Conservation (phyloP, 2,888 invertebrate genomes). For the Desoria tigrina region DNA sequence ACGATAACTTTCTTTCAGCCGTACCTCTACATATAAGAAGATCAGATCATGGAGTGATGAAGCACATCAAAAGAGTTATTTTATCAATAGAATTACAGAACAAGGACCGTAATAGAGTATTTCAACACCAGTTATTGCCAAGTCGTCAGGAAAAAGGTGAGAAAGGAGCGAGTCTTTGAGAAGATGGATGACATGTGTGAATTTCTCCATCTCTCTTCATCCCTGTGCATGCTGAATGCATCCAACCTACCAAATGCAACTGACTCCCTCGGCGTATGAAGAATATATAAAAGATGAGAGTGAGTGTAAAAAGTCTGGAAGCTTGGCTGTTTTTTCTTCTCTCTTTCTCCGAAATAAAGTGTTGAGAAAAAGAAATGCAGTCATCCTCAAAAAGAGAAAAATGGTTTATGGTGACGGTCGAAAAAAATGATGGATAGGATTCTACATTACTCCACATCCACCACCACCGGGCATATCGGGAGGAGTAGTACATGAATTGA, state of each 20-base stretch:
- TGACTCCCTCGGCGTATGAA: too few species aligned
- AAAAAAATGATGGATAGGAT: constrained; percentile 50
- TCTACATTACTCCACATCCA: constrained; percentile 22
- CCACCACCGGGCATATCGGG: not conserved
- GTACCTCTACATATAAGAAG: too few species aligned
- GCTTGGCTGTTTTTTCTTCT: not conserved
- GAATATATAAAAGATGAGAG: too few species aligned
- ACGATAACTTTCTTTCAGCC: too few species aligned
- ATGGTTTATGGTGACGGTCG: constrained; percentile 45
- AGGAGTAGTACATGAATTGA: too few species aligned
- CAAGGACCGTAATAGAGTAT: constrained; percentile 38
- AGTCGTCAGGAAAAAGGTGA: constrained; percentile 33
- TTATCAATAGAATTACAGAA: too few species aligned
- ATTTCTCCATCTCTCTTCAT: constrained; percentile 7
- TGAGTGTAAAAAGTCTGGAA: not conserved
- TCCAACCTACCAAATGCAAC: too few species aligned
- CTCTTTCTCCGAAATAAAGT: not conserved
- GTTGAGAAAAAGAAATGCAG: constrained; percentile 22
- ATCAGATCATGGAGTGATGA: constrained; percentile 6
- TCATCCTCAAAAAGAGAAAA: constrained; percentile 30
- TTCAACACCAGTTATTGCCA: constrained; percentile 38
- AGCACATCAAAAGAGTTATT: not conserved
- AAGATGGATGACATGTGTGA: constrained; percentile 17
- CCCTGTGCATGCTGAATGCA: not conserved
- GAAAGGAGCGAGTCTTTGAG: not conserved